Evolutionary conservation across 2,888 invertebrate genomes (phyloP), one percentile per base, ranked within the genome.

Genomic region (Dichetophora obliterata): DNA sequence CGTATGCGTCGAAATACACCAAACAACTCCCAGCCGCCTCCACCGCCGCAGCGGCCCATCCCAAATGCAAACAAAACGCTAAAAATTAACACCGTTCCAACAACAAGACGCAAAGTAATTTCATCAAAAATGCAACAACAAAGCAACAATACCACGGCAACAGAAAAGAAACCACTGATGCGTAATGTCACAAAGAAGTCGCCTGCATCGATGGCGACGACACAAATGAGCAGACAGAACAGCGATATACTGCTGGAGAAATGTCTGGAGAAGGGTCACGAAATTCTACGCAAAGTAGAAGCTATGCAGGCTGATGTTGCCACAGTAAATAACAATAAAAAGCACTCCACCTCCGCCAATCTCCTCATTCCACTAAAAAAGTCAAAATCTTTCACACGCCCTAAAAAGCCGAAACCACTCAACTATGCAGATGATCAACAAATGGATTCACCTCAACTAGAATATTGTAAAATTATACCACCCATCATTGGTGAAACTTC

Each of bases 221-320:
- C 43, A 11, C 43, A 43, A 14, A 14, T 43, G 43, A 11, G 43
- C 43, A 43, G 43, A 43, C 31, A 52, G 6, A 50, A 57, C 19
- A 85, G 85, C 80, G 88, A 89, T 81, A 84, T 87, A 52, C 79
- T 89, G 27, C 81, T 89, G 50, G 87, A 89, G 71, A 89, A 89
- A 81, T 89, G 89, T 68, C 80, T 89, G 50, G 88, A 88, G 78
- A 89, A 89, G 76, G 89, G 89, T 31, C 88, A 89, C 24, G 86
- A 88, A 50, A 85, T 89, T 69, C 78, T 89, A 50, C 85, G 87
- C 14, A 88, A 88, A 82, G 89, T 88, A 59, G 89, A 89, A 81
- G 85, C 82, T 3, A 79, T 89, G 16, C 87, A 83, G 73, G 66
- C 80, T 1, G 77, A 57, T 54, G 57, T 8, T 22, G 52, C 50